Conservation (phyloP, 1,140 invertebrate species). For the Adelges cooleyi region DNA sequence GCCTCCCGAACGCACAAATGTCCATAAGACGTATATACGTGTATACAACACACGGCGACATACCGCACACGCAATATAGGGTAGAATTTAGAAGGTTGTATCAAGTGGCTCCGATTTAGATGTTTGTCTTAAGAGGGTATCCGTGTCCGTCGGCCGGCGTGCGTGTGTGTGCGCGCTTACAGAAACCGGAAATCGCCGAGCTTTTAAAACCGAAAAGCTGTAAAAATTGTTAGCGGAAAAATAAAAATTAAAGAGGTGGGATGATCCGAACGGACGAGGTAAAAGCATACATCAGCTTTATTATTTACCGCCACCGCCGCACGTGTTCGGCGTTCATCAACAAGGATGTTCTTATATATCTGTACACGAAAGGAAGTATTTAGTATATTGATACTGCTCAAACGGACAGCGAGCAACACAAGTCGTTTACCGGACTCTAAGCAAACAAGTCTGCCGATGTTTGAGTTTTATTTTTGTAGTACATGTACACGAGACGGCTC, state of each 20-base stretch:
- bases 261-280: too few species aligned
- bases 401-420: background rate
- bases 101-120: background rate
- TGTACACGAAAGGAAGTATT: background rate
- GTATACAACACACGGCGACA: too few species aligned
- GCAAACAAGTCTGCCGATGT: slow-evolving; percentile 1
- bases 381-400: background rate
- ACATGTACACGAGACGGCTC: background rate
- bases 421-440: slow-evolving; percentile 6
- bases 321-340: too few species aligned
- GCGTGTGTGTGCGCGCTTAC: too few species aligned
- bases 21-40: background rate
- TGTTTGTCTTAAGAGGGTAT: slow-evolving; percentile 20
- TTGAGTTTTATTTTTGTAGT: background rate
- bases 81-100: background rate
- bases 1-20: background rate
- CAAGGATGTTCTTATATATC: background rate
- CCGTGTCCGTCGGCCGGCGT: slow-evolving; percentile 15
- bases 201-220: background rate
- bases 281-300: too few species aligned
- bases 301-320: too few species aligned
- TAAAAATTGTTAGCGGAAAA: background rate
- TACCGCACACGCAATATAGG: too few species aligned
- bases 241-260: too few species aligned
- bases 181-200: slow-evolving; percentile 5